Base-by-base conservation (phyloP, 1,140 invertebrate species). In the Drosophila athabasca region DNA sequence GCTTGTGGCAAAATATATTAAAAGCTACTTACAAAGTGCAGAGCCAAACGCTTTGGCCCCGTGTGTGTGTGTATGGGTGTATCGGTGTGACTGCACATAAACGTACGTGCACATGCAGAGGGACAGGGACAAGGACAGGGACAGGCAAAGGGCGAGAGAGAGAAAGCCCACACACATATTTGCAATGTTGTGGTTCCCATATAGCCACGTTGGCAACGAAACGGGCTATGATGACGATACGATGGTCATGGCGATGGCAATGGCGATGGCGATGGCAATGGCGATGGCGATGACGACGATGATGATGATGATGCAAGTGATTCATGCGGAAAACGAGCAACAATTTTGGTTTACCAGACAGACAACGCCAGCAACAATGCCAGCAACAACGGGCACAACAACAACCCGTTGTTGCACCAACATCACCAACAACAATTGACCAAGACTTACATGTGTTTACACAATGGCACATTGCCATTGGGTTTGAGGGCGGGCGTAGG, bases 1-100 rank as follows among this genome's bases (percentile, higher is more conserved):
- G 70, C 75, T 82, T 88, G 82, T 72, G 78, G 82, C 83, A 82
- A 87, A 87, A 87, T 88, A 87, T 87, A 87, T 87, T 87, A 87
- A 87, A 88, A 87, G 82, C 82, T 87, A 87, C 83, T 87, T 88
- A 87, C 82, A 88, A 88, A 87, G 82, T 87, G 83, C 75, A 87
- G 66, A 76, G 57, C 55, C 77, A 87, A 80, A 80, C 81, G 73
- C 60, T 71, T 77, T 46, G 64, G 15, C 44, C 66, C 51, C 52
- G 59, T 72, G 52, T 53, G 43, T 55, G 45, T 6, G 29, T 29
- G 29, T 29, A 24, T 24, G 24, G 29, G 29, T 31, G 29, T 11
- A 35, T 35, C 9, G 19, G 48, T 60, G 55, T 58, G 53, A 50
- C 29, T 57, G 49, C 48, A 52, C 61, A 70, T 48, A 26, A 26